Base-by-base conservation (phyloP, 2,113 vertebrate species). In the Hydropotes inermis region DNA sequence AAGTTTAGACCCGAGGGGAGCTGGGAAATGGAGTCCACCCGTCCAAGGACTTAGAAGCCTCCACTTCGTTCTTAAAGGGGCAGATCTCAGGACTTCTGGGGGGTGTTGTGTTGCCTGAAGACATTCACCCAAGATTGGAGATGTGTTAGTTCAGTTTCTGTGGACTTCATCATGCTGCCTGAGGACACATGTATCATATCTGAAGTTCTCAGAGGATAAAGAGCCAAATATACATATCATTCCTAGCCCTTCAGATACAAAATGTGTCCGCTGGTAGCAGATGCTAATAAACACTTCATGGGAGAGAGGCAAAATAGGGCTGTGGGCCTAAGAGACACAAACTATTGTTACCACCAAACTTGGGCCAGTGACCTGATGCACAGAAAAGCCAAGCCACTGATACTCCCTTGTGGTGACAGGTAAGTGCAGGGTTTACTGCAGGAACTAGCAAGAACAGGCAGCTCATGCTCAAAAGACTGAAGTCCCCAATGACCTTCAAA, bases 11-110 rank as follows among this genome's bases (percentile, higher is more conserved):
- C 30, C 7, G 7, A 28, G 16, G 4, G 17, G 4, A 30, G 0
- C 70, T 33, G 79, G 30, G 36, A 88, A 21, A 17, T 3, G 9
- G 30, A 3, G 10, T 11, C 8, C 7, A 0, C 3, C 0, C 16
- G 9, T 25, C 28, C 52, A 1, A 55, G 39, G 33, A 11, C 11
- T 19, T 19, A 57, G 25, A 12, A 47, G 6, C 7, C 39, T 9
- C 28, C 16, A 2, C 23, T 43, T 4, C 16, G 17, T 88, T 36
- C 57, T 21, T 33, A 58, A 45, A 82, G 12, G 7, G 36, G 52
- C 25, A n/a, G 23, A 27, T 39, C 21, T 27, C 79, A 74, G 30
- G 16, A 13, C 64, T 33, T 57, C 60, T 21, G 50, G 8, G 8
- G 12, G 11, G 15, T 28, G 47, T 33, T 11, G 52, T 47, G 52